Conservation (phyloP, 2,113 vertebrate genomes). For the zebrafish (Danio rerio) region GRCz12tu NC_133200.1:35981501-35982000, state of each 20-base stretch:
- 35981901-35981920: background rate
- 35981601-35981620: conserved; percentile 77
- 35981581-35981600: conserved; percentile 75
- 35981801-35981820: conserved; percentile 74
- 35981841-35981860: conserved; percentile 72
- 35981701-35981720: background rate
- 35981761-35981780: conserved; percentile 68
- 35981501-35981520: conserved; percentile 40
- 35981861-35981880: conserved; percentile 56
- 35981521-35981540: conserved; percentile 56
- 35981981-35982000: background rate
- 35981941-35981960: too few relatives aligned
- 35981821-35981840: conserved; percentile 71
- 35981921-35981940: background rate
- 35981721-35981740: conserved; percentile 73
- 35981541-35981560: conserved; percentile 65
- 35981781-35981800: conserved; percentile 69
- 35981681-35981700: conserved; percentile 71
- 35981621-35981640: conserved; percentile 73
- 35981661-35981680: conserved; percentile 60
- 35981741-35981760: conserved; percentile 75
- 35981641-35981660: conserved; percentile 64
- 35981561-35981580: conserved; percentile 65
- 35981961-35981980: too few relatives aligned
- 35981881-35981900: background rate